Percentiles rank a stretch among this genome's conserved stretches.
Evolutionary conservation across 2,113 vertebrate genomes (phyloP).

Genomic region (Hirundichthys speculiger): DNA sequence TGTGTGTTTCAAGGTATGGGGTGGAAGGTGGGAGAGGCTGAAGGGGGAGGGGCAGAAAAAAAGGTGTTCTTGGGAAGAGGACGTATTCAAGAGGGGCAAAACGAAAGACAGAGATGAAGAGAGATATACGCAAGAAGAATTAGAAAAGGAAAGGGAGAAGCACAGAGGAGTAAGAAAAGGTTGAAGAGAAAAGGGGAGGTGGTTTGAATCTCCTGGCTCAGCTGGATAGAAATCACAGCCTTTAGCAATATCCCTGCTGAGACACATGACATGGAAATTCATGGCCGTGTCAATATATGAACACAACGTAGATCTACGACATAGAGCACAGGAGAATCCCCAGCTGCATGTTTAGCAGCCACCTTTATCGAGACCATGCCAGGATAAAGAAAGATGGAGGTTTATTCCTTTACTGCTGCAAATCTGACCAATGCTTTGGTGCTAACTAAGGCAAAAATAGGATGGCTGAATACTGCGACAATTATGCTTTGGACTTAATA

Average conservation of each 20-base stretch:
- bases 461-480: too few relatives aligned
- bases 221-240: constrained; percentile 60
- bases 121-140: constrained; percentile 1
- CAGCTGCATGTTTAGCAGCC: constrained; percentile 44
- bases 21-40: constrained; percentile 4
- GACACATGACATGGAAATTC: constrained; percentile 71
- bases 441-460: too few relatives aligned
- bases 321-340: constrained; percentile 62
- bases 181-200: constrained; percentile 8
- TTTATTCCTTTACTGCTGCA: constrained; percentile 2
- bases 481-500: too few relatives aligned
- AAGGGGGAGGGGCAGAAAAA: constrained; percentile 26
- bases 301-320: constrained; percentile 56
- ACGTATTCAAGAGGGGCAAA: constrained; percentile 23
- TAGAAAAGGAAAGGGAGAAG: constrained; percentile 8
- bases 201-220: constrained; percentile 33
- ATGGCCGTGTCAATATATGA: constrained; percentile 69
- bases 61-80: constrained; percentile 26
- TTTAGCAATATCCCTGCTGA: constrained; percentile 64
- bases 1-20: constrained; percentile 9
- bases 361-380: constrained; percentile 27
- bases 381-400: too few relatives aligned
- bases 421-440: too few relatives aligned
- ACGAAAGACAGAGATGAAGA: constrained; percentile 19
- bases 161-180: constrained; percentile 3